Base-by-base conservation (phyloP, 2,113 vertebrate species). In the Sinosuthora webbiana region DNA sequence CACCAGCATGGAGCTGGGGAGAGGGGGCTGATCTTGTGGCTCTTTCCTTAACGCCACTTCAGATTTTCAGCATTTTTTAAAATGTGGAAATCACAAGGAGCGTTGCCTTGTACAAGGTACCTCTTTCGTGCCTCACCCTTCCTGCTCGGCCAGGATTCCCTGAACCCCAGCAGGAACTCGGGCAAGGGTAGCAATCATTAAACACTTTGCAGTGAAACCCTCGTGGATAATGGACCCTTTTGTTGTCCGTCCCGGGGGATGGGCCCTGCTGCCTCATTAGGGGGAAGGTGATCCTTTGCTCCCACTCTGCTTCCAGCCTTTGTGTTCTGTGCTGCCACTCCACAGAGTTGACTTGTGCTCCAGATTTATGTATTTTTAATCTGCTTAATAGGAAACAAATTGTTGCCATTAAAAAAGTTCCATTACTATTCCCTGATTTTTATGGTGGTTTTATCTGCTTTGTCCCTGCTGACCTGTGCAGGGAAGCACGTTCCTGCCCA, bases 31-130 rank as follows among this genome's bases (percentile, higher is more conserved):
- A 18, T 50, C 52, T 9, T 12, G 23, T 23, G 67, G 16, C 21
- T 56, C 35, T 55, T 53, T 6, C 33, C 52, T 62, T 20, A 14
- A 14, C 0, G 2, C 15, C 30, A 0, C 30, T 30, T 59, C 1
- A 37, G 39, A 13, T 67, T 83, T 77, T 50, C 44, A 14, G 39
- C 20, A 0, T 14, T 31, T n/a, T 67, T 49, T 30, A 3, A 9
- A 10, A 13, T 2, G 1, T 9, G 1, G 6, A 22, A 60, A 5
- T 4, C 1, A 1, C 57, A 25, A 12, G 25, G 35, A 1, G 5
- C 9, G 1, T 33, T 68, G n/a, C 6, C 33, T 27, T 64, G 47
- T 6, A 3, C 44, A 3, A 20, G 49, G 47, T 55, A 1, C 50
- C 75, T 35, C 23, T 0, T 14, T 37, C 1, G 0, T 35, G 41